A percentile compares a stretch with the other conserved stretches of the same genome.
Evolutionary conservation across 53 echinoderm and acorn worm species (phyloP).

Genomic region (Temnopleurus reevesii): DNA sequence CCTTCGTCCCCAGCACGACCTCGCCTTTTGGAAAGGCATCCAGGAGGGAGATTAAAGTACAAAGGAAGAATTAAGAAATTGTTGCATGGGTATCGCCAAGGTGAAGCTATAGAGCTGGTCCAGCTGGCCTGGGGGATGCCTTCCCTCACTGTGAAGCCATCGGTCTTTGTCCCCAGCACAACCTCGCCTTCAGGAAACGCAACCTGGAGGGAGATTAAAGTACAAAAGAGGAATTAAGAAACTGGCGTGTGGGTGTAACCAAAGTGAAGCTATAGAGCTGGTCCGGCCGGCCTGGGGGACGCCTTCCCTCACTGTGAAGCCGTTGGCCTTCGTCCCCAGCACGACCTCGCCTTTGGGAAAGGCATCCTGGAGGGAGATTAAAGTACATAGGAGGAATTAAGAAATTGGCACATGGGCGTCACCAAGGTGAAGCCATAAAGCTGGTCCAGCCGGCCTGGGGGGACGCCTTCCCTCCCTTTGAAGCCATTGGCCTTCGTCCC

Average conservation of each 20-base stretch:
- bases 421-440: constrained; percentile 84
- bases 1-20: constrained; percentile 73
- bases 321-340: constrained; percentile 70
- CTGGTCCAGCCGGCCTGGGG: constrained; percentile 79
- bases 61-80: background rate
- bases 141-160: constrained; percentile 80
- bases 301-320: constrained; percentile 82
- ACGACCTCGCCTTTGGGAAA: constrained; percentile 79
- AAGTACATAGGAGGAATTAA: too few relatives aligned
- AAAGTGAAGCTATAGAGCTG: constrained; percentile 82
- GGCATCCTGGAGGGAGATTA: constrained; percentile 78
- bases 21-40: constrained; percentile 84
- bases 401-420: constrained; percentile 86
- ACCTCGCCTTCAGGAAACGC: constrained; percentile 80
- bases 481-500: constrained; percentile 71
- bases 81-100: constrained; percentile 80
- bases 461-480: constrained; percentile 78
- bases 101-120: constrained; percentile 82
- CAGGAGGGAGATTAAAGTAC: constrained; percentile 55
- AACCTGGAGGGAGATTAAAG: constrained; percentile 72
- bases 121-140: constrained; percentile 89
- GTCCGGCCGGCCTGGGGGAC: constrained; percentile 88
- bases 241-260: constrained; percentile 77
- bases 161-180: constrained; percentile 69
- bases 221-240: background rate